Evolutionary conservation across 2,797 vertebrate genomes (phyloP).

Genomic region (Ibycter americanus): DNA sequence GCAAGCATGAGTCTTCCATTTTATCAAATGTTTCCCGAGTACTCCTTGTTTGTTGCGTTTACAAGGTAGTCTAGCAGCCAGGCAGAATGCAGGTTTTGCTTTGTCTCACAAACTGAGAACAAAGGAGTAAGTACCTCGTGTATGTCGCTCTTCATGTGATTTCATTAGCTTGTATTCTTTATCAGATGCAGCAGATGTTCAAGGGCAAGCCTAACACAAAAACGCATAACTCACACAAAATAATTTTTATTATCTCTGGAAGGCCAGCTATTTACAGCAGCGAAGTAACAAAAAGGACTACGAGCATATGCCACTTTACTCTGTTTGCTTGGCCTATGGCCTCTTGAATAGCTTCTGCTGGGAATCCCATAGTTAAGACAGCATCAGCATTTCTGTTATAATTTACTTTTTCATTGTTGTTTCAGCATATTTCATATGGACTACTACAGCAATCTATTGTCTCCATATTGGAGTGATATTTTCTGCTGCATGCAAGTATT

Average conservation of each 20-base stretch:
- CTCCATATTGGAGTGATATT: neutral
- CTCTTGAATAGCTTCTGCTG: slow-evolving; percentile 42
- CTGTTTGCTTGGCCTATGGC: slow-evolving; percentile 58
- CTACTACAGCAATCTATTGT: neutral
- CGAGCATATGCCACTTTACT: neutral
- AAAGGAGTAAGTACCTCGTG: neutral
- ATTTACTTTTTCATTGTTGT: neutral
- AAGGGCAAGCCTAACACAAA: slow-evolving; percentile 1
- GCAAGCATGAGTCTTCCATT: neutral
- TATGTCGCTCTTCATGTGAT: neutral
- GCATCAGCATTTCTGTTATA: slow-evolving; percentile 15
- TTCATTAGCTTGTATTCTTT: slow-evolving; percentile 23
- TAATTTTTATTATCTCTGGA: slow-evolving; percentile 24
- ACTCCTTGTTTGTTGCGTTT: neutral
- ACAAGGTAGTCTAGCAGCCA: neutral
- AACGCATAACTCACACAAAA: neutral
- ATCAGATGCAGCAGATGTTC: slow-evolving; percentile 41
- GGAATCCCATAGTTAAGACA: neutral
- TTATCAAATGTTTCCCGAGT: neutral
- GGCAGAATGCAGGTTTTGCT: neutral
- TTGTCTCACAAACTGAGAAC: neutral
- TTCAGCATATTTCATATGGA: neutral
- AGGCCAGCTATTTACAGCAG: slow-evolving; percentile 33
- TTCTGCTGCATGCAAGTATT: neutral
- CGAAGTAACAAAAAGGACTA: slow-evolving; percentile 5